Evolutionary conservation across 64 coral and sea anemone genomes (phyloP), one percentile per base, ranked within the genome.

Genomic region (Hydrozoanthus tunicans): DNA sequence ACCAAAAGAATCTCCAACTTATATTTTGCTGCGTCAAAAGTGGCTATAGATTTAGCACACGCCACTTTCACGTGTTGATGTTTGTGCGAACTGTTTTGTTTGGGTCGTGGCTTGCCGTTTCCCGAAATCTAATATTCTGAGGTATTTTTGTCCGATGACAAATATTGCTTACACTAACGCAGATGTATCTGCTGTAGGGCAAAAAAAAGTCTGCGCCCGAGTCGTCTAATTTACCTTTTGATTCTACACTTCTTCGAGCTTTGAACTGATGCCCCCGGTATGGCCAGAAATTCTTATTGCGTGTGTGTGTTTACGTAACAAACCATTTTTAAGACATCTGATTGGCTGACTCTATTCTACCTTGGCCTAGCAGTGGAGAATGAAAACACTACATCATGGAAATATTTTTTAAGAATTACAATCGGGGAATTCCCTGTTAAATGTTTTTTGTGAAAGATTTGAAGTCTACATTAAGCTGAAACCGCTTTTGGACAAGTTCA

Each of bases 231-330:
- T 56, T 70, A 54, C 53, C 61, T n/a, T 67, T 57, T 32, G 65
- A 43, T 25, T 81, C 67, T 14, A 23, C 9, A 58, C 9, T 65
- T 57, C n/a, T 25, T 10, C 82, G 82, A n/a, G 66, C 4, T 71
- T 54, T 13, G 9, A 55, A 58, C 83, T 86, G 83, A 71, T 86
- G n/a, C 65, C 53, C 53, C 67, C 27, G 83, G 15, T 67, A 86
- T 72, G 55, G 51, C 68, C 70, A 86, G 67, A 72, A 86, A 86
- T 73, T 86, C 25, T 86, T 86, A 86, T 86, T 86, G 67, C 83
- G 83, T 86, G 66, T 86, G 83, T 17, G 54, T 73, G 65, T 67
- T 86, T 71, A 86, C 83, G 83, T 86, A 86, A 73, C 71, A 13
- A 86, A 25, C 73, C 73, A 23, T 73, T 58, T 20, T 27, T 9